Percentiles rank a stretch among this genome's conserved stretches.
Conservation (phyloP, 2,797 vertebrate genomes). For the Danio aesculapii region DNA sequence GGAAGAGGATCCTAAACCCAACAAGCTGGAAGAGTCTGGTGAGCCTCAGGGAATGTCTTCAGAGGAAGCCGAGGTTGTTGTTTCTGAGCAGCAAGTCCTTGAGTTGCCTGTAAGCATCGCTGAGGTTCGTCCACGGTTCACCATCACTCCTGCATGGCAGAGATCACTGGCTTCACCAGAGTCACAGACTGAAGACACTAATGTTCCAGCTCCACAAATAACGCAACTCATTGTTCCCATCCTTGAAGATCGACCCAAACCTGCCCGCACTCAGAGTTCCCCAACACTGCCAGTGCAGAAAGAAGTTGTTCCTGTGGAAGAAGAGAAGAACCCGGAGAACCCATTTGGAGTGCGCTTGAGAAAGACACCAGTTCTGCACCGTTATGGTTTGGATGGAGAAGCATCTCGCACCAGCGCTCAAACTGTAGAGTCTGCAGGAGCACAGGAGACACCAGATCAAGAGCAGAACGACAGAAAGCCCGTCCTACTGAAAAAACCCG, state of each 20-base stretch:
- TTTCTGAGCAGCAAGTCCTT: constrained; percentile 7
- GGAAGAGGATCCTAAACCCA: constrained; percentile 6
- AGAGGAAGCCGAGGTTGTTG: constrained; percentile 8
- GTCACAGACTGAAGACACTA: constrained; percentile 58
- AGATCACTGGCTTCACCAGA: constrained; percentile 76
- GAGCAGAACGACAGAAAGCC: constrained; percentile 62
- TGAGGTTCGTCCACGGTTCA: constrained; percentile 76
- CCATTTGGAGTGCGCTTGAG: constrained; percentile 86
- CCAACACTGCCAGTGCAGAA: constrained; percentile 49
- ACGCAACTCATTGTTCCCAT: constrained; percentile 55
- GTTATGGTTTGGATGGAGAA: constrained; percentile 77
- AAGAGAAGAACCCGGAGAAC: constrained; percentile 72
- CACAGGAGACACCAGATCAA: constrained; percentile 39
- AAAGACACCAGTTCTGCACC: constrained; percentile 79
- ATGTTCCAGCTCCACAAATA: constrained; percentile 2
- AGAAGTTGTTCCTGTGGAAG: constrained; percentile 22
- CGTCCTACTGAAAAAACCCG: constrained; percentile 66
- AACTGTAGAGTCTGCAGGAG: constrained; percentile 45
- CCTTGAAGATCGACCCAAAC: constrained; percentile 56
- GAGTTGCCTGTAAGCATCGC: constrained; percentile 50
- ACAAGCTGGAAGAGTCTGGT: constrained; percentile 16
- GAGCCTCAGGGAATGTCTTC: constrained; percentile 25
- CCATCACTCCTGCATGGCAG: constrained; percentile 80
- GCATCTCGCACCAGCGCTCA: constrained; percentile 55
- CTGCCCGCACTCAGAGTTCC: constrained; percentile 48